A percentile compares a stretch with the other conserved stretches of the same genome.
phyloP scores from a whole-genome alignment of 2,797 vertebrate species.

The Hipposideros larvatus region DNA sequence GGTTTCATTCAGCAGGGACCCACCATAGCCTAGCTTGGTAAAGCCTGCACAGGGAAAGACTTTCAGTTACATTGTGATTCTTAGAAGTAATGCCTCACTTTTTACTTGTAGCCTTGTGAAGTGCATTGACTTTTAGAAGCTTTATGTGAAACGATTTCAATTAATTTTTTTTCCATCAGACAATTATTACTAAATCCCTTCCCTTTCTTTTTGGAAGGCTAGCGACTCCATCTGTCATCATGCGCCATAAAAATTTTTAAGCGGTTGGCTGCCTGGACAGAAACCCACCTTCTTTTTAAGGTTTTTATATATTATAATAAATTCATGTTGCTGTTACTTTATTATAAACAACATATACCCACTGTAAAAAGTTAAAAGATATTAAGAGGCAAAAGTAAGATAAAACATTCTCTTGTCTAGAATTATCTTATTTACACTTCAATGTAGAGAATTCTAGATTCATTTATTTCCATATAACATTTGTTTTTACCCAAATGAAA shows the following conservation, averaged over 20 bases:
- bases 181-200: background rate
- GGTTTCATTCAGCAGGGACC: background rate
- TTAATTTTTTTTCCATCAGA: constrained; percentile 7
- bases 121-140: background rate
- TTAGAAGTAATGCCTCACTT: background rate
- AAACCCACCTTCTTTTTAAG: constrained; percentile 11
- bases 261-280: background rate
- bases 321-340: constrained; percentile 1
- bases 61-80: background rate
- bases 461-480: background rate
- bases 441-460: background rate
- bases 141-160: constrained; percentile 17
- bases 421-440: background rate
- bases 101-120: background rate
- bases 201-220: background rate
- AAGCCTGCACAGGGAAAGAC: background rate
- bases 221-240: background rate
- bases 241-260: constrained; percentile 31
- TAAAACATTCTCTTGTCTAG: background rate
- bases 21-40: background rate
- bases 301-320: constrained; percentile 19
- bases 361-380: background rate
- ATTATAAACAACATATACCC: background rate
- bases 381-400: background rate
- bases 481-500: constrained; percentile 27